Evolutionary conservation across 2,113 vertebrate genomes (phyloP).

Genomic region (Aldabrachelys gigantea): DNA sequence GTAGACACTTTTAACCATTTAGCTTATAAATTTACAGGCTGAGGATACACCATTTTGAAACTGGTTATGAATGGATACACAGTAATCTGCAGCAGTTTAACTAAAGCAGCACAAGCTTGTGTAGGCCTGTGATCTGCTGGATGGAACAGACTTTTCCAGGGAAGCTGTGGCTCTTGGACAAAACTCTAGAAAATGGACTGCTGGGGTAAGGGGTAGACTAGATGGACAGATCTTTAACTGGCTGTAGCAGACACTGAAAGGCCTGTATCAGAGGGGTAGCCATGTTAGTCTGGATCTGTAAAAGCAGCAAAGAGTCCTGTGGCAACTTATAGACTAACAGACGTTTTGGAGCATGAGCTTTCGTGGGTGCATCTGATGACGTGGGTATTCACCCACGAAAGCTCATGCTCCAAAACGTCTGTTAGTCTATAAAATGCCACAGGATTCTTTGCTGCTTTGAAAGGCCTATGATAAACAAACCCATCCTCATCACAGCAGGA

Average conservation of each 20-base stretch:
- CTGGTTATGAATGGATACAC: not conserved
- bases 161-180: fast-evolving
- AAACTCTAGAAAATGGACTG: not conserved
- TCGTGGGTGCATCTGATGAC: too few relatives aligned
- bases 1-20: fast-evolving
- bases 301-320: too few relatives aligned
- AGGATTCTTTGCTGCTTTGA: too few relatives aligned
- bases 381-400: too few relatives aligned
- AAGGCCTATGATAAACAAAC: not conserved
- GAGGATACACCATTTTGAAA: fast-evolving
- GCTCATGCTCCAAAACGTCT: too few relatives aligned
- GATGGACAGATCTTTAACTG: not conserved
- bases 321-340: too few relatives aligned
- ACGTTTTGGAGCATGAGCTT: too few relatives aligned
- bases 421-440: too few relatives aligned
- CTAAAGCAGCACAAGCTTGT: not conserved
- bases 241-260: not conserved
- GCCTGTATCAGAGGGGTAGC: not conserved
- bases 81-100: fast-evolving
- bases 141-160: not conserved
- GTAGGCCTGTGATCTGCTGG: not conserved
- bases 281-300: too few relatives aligned
- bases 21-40: not conserved
- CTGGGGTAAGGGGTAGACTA: not conserved
- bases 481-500: not conserved